phyloP scores from a whole-genome alignment of 2,113 vertebrate genomes.

The Nyctibius bracteatus region DNA sequence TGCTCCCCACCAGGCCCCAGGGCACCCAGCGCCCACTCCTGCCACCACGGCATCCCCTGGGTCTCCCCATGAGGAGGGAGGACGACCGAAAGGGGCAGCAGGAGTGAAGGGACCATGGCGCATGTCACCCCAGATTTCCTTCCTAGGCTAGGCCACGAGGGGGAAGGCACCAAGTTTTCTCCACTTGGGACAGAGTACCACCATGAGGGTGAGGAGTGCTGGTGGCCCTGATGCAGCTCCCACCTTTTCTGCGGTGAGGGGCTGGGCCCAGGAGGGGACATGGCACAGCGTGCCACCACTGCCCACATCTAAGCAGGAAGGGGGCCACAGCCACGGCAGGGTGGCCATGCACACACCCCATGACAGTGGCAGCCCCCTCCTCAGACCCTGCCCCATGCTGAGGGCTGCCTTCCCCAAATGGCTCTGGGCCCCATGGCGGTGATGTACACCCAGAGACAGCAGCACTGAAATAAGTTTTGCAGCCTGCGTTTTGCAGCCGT shows the following conservation, averaged over 20 bases:
- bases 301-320: background rate
- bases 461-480: background rate
- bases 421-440: background rate
- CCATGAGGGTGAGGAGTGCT: background rate
- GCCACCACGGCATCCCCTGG: background rate
- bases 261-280: background rate
- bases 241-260: fast-evolving
- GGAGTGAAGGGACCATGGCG: fast-evolving
- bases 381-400: background rate
- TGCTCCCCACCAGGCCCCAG: background rate
- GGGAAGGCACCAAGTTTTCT: background rate
- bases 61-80: fast-evolving
- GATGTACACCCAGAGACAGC: background rate
- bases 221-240: background rate
- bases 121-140: fast-evolving
- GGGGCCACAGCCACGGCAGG: background rate
- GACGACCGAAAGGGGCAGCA: fast-evolving
- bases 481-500: background rate
- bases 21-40: background rate
- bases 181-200: background rate
- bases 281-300: background rate
- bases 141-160: background rate
- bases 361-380: background rate
- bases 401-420: background rate
- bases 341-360: background rate